phyloP scores from a whole-genome alignment of 2,797 vertebrate species.

The Bradypus variegatus region DNA sequence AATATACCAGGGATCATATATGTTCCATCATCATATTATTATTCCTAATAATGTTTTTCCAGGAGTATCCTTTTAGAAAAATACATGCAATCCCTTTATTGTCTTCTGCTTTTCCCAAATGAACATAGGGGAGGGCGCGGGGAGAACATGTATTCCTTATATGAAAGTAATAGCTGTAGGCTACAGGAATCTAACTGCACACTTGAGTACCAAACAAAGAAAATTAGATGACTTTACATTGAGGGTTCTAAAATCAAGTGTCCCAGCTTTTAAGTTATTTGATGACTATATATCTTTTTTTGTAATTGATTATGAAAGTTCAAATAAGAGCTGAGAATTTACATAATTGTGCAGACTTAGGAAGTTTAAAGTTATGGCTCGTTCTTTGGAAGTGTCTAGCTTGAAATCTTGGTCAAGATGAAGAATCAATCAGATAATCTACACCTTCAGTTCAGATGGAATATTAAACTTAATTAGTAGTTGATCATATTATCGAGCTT shows the following conservation, averaged over 20 bases:
- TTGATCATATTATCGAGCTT: neutral
- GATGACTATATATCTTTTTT: neutral
- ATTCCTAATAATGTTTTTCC: conserved; percentile 4
- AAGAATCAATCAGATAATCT: neutral
- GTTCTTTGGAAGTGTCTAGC: neutral
- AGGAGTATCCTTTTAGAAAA: neutral
- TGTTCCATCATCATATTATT: neutral
- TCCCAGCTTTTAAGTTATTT: neutral
- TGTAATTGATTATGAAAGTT: neutral
- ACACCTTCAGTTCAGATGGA: neutral
- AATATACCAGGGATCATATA: neutral
- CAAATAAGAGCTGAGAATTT: neutral
- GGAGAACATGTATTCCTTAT: neutral
- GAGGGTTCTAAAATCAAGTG: neutral
- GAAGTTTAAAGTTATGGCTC: neutral
- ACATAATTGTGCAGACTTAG: neutral
- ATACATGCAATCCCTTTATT: neutral
- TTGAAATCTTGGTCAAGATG: neutral
- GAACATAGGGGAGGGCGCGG: neutral
- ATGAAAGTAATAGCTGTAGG: neutral
- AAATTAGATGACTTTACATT: neutral
- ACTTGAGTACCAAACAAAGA: neutral
- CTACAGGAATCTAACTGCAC: neutral
- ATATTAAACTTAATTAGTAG: neutral
- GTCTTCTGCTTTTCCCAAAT: neutral